phyloP scores from a whole-genome alignment of 2,113 vertebrate genomes.

The Percina caprodes region DNA sequence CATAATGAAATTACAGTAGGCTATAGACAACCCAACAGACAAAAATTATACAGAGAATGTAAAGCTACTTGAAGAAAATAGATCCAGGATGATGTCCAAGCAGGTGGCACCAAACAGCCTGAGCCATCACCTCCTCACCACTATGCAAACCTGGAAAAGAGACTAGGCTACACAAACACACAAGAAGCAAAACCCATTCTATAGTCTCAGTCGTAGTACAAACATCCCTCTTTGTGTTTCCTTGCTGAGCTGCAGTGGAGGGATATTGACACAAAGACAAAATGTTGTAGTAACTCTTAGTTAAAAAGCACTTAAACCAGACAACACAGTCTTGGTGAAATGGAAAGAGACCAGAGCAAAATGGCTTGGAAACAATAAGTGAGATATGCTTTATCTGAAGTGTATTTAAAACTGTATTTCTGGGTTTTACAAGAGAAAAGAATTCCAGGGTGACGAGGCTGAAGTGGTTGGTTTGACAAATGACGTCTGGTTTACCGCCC shows the following conservation, averaged over 20 bases:
- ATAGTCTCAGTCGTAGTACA: no score
- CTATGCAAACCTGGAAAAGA: no score
- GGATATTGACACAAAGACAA: neutral
- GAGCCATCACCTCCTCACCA: no score
- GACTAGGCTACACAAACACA: no score
- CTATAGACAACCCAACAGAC: no score
- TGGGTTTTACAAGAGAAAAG: neutral
- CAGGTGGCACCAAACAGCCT: no score
- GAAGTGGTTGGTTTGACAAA: neutral
- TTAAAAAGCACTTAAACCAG: neutral
- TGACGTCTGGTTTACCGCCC: neutral
- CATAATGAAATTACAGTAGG: no score
- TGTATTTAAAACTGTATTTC: neutral
- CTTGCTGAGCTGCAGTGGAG: no score
- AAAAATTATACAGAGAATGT: no score
- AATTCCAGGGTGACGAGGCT: neutral
- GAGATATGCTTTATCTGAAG: neutral
- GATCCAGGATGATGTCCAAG: no score
- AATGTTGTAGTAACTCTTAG: neutral
- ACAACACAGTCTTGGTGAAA: neutral
- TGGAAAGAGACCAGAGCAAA: neutral
- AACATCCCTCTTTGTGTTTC: neutral
- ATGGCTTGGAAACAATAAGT: neutral
- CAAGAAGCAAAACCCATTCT: neutral
- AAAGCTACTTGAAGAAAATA: no score